phyloP scores from a whole-genome alignment of 2,888 invertebrate species.

The Panorpa germanica region DNA sequence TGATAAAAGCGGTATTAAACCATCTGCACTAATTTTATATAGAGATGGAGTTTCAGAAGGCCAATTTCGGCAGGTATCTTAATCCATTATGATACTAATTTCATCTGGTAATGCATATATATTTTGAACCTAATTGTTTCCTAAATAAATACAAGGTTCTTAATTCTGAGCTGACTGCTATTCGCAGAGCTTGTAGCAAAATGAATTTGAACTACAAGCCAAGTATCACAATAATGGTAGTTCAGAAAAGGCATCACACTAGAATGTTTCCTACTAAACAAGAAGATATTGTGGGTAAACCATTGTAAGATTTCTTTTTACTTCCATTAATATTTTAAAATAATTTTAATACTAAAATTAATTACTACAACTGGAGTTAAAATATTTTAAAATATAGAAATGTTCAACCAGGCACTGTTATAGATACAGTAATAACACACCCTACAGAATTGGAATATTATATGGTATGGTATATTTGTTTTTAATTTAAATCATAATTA shows the following conservation, averaged over 20 bases:
- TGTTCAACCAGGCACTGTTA: conserved; percentile 73
- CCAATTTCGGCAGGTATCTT: conserved; percentile 43
- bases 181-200: conserved; percentile 46
- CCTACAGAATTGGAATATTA: conserved; percentile 79
- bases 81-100: conserved; percentile 5
- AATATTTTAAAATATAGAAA: conserved; percentile 24
- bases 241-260: conserved; percentile 94
- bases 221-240: conserved; percentile 75
- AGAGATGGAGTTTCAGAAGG: conserved; percentile 82
- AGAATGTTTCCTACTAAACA: conserved; percentile 34
- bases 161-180: conserved; percentile 42
- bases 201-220: conserved; percentile 39
- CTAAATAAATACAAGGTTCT: conserved; percentile 39
- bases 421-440: conserved; percentile 72
- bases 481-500: conserved; percentile 16
- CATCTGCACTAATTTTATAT: conserved; percentile 47
- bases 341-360: background rate
- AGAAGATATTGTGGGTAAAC: conserved; percentile 18
- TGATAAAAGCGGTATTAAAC: conserved; percentile 27
- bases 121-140: conserved; percentile 10
- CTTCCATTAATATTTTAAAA: conserved; percentile 1
- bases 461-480: conserved; percentile 35
- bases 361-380: background rate
- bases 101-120: background rate
- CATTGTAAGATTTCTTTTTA: background rate